phyloP scores from a whole-genome alignment of 1,140 invertebrate species.

The Telenomus remus region DNA sequence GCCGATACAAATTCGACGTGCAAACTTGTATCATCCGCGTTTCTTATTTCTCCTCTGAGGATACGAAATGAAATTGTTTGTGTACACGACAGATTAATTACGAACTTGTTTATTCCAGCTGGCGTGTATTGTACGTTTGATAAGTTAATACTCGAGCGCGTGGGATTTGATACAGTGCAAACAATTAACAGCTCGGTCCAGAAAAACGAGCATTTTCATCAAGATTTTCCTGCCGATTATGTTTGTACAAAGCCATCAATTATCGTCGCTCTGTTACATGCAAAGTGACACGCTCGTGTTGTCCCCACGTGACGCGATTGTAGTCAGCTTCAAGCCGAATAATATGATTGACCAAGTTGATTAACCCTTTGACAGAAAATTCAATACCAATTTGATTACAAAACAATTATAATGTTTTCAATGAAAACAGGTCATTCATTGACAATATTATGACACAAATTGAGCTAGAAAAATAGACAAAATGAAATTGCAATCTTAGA shows the following conservation, averaged over 20 bases:
- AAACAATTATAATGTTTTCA: no score
- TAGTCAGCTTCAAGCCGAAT: constrained; percentile 20
- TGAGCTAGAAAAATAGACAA: no score
- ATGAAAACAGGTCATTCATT: no score
- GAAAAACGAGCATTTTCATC: constrained; percentile 41
- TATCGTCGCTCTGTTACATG: constrained; percentile 48
- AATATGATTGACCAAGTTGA: constrained; percentile 6
- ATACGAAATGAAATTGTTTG: no score
- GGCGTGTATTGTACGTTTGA: constrained; percentile 18
- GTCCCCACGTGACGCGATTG: constrained; percentile 34
- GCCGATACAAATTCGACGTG: no score
- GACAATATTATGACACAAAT: no score
- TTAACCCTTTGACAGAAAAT: constrained; percentile 20
- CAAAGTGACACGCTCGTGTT: constrained; percentile 37
- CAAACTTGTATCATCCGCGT: no score
- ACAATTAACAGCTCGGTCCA: constrained; percentile 34
- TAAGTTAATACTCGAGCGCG: constrained; percentile 32
- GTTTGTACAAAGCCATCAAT: constrained; percentile 41
- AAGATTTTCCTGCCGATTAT: constrained; percentile 37
- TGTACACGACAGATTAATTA: no score
- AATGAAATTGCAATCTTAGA: no score
- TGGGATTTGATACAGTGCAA: constrained; percentile 37
- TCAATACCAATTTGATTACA: no score
- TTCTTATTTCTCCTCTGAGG: no score
- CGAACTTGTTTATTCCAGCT: not conserved